Evolutionary conservation across 2,888 invertebrate species (phyloP), one percentile per base, ranked within the genome.

Genomic region (Stenichneumon culpator): DNA sequence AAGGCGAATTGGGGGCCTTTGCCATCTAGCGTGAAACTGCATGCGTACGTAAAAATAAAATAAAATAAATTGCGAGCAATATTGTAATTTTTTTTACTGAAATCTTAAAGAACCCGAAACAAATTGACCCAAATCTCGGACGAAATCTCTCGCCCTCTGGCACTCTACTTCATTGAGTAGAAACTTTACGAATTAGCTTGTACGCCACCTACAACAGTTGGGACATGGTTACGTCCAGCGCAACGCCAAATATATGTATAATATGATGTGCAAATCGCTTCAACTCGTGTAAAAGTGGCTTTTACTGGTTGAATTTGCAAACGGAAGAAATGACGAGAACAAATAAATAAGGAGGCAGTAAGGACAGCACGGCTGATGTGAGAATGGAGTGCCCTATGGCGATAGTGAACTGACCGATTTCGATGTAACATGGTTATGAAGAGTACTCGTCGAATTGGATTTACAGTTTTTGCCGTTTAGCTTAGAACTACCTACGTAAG

Each of bases 121-220:
- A 88, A 89, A 90, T 89, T 89, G 84, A 83, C 69, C 83, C 79
- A 82, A 88, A 86, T 86, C 86, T 87, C 70, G 47, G 67, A 25
- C 82, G 39, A 83, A 81, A 78, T 83, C 65, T 54, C 47, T 65
- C 50, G 14, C 63, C 63, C 74, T 47, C 32, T 14, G 14, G 50
- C 65, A 50, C 65, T 75, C 63, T 63, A 67, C 50, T 67, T 68
- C 60, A 36, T 28, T 65, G 72, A 83, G 72, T 54, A 54, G 28
- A 82, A 81, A 82, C 83, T 85, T 75, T 44, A 28, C 72, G 78
- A 84, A 83, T 86, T 82, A 80, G 78, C 82, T 81, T 84, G 73
- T 50, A 74, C 65, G 65, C 36, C 86, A 81, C 57, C 28, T 16
- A 14, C 32, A 32, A 32, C n/a, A 63, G 63, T 63, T 63, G 5